Evolutionary conservation across 2,888 invertebrate genomes (phyloP).

Genomic region (Agrilus biguttatus): DNA sequence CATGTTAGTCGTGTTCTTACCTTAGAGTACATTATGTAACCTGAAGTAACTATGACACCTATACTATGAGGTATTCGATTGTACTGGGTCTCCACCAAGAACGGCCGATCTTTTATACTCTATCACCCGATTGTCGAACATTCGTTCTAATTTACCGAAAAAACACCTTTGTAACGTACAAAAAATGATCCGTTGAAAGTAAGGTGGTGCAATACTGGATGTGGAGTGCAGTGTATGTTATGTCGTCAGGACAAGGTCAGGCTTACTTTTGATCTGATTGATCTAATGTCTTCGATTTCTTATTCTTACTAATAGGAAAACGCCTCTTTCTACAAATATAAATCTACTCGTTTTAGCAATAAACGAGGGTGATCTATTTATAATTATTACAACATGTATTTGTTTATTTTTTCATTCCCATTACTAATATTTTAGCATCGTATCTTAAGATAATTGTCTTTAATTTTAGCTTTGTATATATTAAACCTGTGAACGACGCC

Average conservation of each 20-base stretch:
- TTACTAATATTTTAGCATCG: too few species aligned
- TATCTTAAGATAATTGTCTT: too few species aligned
- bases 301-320: too few species aligned
- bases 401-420: too few species aligned
- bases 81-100: constrained; percentile 16
- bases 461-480: too few species aligned
- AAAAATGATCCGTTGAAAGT: constrained; percentile 10
- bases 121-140: constrained; percentile 11
- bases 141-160: constrained; percentile 15
- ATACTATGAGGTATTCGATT: constrained; percentile 14
- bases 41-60: constrained; percentile 11
- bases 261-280: background rate
- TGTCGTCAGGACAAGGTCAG: constrained; percentile 8
- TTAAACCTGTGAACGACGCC: too few species aligned
- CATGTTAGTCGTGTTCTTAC: constrained; percentile 10
- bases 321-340: too few species aligned
- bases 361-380: too few species aligned
- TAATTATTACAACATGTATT: too few species aligned
- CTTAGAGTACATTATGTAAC: constrained; percentile 20
- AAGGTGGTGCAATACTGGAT: constrained; percentile 2
- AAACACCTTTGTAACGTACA: constrained; percentile 9
- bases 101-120: constrained; percentile 19
- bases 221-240: constrained; percentile 4
- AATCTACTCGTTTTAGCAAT: too few species aligned
- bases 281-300: too few species aligned